A percentile compares a stretch with the other conserved stretches of the same genome.
Evolutionary conservation across 1,140 invertebrate species (phyloP).

Genomic region (Drosophila carrolli): DNA sequence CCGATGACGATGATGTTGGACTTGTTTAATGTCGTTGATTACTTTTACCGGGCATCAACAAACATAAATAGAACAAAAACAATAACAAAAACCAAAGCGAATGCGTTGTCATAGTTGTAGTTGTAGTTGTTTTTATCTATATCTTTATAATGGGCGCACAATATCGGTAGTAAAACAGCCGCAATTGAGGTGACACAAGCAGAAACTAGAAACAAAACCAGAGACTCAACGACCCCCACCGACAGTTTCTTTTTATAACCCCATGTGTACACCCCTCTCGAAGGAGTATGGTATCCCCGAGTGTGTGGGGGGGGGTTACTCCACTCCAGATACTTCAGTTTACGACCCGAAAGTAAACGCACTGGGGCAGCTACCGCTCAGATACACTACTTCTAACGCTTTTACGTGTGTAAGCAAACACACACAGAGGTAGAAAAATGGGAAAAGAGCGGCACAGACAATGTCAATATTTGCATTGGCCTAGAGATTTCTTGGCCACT

Average conservation of each 20-base stretch:
- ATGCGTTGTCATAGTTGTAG: slow-evolving; percentile 36
- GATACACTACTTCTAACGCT: slow-evolving; percentile 47
- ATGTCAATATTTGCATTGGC: slow-evolving; percentile 77
- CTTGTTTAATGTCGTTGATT: slow-evolving; percentile 80
- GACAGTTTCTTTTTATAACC: slow-evolving; percentile 45
- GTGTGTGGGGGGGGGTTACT: background rate
- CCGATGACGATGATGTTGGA: slow-evolving; percentile 54
- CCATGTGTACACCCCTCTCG: background rate
- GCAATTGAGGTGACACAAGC: slow-evolving; percentile 77
- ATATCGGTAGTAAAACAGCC: slow-evolving; percentile 77
- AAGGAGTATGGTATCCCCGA: background rate
- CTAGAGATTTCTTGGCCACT: slow-evolving; percentile 38
- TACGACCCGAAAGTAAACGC: slow-evolving; percentile 70
- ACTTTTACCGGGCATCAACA: slow-evolving; percentile 67
- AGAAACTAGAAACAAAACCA: slow-evolving; percentile 48
- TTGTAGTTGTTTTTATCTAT: slow-evolving; percentile 54
- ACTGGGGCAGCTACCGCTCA: slow-evolving; percentile 65
- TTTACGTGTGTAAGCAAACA: slow-evolving; percentile 22
- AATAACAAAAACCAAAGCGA: slow-evolving; percentile 39
- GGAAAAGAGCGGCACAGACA: slow-evolving; percentile 52
- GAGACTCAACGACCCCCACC: slow-evolving; percentile 25
- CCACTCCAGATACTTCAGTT: slow-evolving; percentile 55
- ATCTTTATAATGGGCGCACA: slow-evolving; percentile 80
- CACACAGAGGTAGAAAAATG: slow-evolving; percentile 4
- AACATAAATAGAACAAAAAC: slow-evolving; percentile 48